Evolutionary conservation across 53 echinoderm and acorn worm species (phyloP).

Genomic region (Echinometra lucunter): DNA sequence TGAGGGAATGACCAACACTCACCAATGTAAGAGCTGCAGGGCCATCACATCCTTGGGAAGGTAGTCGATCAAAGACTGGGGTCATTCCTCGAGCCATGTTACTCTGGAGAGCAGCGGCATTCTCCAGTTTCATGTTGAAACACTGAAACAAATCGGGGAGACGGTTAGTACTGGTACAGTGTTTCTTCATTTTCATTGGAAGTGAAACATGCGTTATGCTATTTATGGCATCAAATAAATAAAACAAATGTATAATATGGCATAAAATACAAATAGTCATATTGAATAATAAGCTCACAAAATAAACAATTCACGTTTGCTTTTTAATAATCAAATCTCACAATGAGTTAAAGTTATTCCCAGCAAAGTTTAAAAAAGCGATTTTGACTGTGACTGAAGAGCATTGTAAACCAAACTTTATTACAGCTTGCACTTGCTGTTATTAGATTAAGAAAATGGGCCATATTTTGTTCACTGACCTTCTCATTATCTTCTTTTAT

Average conservation of each 20-base stretch:
- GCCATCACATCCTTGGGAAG: constrained; percentile 41
- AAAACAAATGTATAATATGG: background rate
- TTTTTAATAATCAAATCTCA: too few relatives aligned
- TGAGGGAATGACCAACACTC: background rate
- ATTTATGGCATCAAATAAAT: too few relatives aligned
- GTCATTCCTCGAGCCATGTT: constrained; percentile 58
- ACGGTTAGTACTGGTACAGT: background rate
- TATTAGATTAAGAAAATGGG: too few relatives aligned
- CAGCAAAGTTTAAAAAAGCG: too few relatives aligned
- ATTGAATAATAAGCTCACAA: too few relatives aligned
- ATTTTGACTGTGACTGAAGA: too few relatives aligned
- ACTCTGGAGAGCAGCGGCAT: constrained; percentile 55
- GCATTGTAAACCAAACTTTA: too few relatives aligned
- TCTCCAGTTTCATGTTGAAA: constrained; percentile 70
- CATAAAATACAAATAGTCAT: background rate
- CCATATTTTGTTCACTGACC: constrained; percentile 15
- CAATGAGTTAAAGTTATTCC: too few relatives aligned
- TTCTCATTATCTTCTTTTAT: constrained; percentile 68
- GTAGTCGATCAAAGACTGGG: constrained; percentile 43
- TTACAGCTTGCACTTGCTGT: too few relatives aligned
- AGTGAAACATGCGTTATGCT: background rate
- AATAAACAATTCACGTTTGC: too few relatives aligned
- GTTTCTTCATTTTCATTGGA: background rate
- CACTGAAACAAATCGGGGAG: constrained; percentile 30
- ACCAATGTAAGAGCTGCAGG: constrained; percentile 52